Conservation (phyloP, 2,113 vertebrate species). For the Atherinomorus stipes region DNA sequence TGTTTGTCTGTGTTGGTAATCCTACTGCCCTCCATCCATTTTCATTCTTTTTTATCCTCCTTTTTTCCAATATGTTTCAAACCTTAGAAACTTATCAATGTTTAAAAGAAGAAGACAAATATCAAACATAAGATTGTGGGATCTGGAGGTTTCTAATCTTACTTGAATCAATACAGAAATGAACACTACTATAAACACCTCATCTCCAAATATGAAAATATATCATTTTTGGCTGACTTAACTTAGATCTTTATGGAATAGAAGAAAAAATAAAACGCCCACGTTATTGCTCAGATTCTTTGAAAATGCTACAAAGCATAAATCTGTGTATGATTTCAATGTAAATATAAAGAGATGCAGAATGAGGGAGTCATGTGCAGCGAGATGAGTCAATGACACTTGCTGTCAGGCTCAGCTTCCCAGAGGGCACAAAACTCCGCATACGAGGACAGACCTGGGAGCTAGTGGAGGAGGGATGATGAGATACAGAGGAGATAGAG, state of each 20-base stretch:
- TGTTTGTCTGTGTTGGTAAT: conserved; percentile 7
- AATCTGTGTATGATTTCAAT: not conserved
- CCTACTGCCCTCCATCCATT: conserved; percentile 22
- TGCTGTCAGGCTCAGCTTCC: conserved; percentile 41
- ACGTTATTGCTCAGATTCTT: not conserved
- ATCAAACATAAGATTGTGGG: conserved; percentile 65
- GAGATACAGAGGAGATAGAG: conserved; percentile 19
- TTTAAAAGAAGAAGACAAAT: conserved; percentile 43
- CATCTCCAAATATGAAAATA: conserved; percentile 24
- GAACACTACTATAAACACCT: conserved; percentile 6
- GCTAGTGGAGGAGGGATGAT: conserved; percentile 37
- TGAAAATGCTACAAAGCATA: not conserved
- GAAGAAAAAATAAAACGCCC: conserved; percentile 6
- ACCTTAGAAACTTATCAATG: conserved; percentile 28
- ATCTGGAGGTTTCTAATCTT: conserved; percentile 57
- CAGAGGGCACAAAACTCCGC: conserved; percentile 34
- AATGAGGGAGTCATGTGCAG: conserved; percentile 42
- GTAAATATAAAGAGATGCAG: conserved; percentile 29
- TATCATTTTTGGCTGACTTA: not conserved
- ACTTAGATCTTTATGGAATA: not conserved
- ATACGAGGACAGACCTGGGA: conserved; percentile 42
- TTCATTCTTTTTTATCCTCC: conserved; percentile 29
- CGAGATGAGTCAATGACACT: conserved; percentile 54
- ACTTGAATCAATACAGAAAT: conserved; percentile 22
- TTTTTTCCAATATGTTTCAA: conserved; percentile 36